These are phyloP conservation scores for Dermochelys coriacea DNA, from an alignment of 2,797 vertebrate species.

Conservation along the genomic window DNA sequence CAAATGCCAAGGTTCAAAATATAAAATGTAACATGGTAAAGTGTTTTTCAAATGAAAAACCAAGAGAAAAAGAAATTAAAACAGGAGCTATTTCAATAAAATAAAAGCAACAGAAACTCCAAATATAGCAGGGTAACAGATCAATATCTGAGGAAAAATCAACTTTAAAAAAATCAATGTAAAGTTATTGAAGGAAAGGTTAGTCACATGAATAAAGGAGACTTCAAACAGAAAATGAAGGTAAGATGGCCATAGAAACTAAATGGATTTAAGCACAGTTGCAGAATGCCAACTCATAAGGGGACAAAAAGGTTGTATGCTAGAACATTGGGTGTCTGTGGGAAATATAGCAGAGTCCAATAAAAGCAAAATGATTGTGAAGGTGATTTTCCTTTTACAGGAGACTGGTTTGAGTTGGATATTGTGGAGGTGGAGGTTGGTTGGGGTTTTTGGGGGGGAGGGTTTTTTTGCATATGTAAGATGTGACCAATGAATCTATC, in stretches of 20 bases:
- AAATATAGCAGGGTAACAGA: not conserved
- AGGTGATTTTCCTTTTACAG: not conserved
- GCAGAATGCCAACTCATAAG: not conserved
- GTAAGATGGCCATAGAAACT: not conserved
- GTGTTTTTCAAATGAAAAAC: not conserved
- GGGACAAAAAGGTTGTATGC: not conserved
- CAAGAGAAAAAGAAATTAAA: not conserved
- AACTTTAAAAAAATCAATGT: not conserved
- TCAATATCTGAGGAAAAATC: not conserved
- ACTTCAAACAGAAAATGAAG: not conserved
- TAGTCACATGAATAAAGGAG: fast-evolving
- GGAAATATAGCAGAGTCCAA: not conserved
- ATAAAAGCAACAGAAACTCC: not conserved
- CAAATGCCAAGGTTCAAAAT: not conserved
- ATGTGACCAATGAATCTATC: fast-evolving
- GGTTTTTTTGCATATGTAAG: fast-evolving
- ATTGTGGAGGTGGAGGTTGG: not conserved
- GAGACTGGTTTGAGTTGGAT: not conserved
- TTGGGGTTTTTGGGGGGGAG: not conserved
- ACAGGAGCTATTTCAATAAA: not conserved
- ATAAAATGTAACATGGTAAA: not conserved
- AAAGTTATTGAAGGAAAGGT: not conserved
- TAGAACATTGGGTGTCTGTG: not conserved
- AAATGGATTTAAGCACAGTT: not conserved
- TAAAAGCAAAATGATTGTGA: not conserved